These are phyloP conservation scores for Troides helena DNA, from an alignment of 2,888 invertebrate species.

Conservation along the genomic window DNA sequence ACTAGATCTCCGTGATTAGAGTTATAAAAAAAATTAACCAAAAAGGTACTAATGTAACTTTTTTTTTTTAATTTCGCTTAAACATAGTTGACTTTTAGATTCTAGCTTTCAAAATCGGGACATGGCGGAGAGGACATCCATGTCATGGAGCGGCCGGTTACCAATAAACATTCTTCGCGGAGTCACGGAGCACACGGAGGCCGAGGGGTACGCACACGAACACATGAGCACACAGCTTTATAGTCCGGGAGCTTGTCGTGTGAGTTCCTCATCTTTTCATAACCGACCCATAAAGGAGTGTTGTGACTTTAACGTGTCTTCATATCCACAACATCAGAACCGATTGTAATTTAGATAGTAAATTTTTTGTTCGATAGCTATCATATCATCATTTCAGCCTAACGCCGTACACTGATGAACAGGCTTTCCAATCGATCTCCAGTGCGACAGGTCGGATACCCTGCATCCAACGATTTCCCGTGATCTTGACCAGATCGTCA, in stretches of 20 bases:
- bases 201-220: constrained; percentile 46
- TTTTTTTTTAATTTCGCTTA: neutral
- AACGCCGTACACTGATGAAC: too few species aligned
- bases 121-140: constrained; percentile 27
- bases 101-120: constrained; percentile 18
- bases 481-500: too few species aligned
- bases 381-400: too few species aligned
- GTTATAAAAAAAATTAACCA: neutral
- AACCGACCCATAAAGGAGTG: too few species aligned
- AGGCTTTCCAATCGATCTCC: too few species aligned
- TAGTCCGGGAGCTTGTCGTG: constrained; percentile 39
- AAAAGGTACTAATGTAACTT: neutral
- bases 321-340: too few species aligned
- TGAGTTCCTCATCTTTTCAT: too few species aligned
- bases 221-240: constrained; percentile 47
- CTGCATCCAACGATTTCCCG: too few species aligned
- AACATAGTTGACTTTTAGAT: neutral
- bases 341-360: too few species aligned
- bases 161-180: constrained; percentile 69
- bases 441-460: too few species aligned
- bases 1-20: neutral
- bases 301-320: too few species aligned
- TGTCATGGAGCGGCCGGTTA: constrained; percentile 35
- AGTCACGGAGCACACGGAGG: constrained; percentile 69
- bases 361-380: too few species aligned